phyloP scores from a whole-genome alignment of 2,888 invertebrate genomes.

The Parnassius apollo region DNA sequence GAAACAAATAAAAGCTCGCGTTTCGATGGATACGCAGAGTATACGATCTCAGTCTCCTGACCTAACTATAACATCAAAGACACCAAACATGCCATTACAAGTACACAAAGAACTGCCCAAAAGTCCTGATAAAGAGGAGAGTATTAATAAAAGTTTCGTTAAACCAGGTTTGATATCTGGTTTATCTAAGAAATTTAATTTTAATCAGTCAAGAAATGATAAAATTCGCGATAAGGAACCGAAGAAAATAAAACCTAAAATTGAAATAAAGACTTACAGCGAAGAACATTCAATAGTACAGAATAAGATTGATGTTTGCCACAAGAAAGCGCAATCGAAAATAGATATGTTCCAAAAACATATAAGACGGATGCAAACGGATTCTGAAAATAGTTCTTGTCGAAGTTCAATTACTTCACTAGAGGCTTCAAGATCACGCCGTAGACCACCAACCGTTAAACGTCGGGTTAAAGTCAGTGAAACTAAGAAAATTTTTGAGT shows the following conservation, averaged over 20 bases:
- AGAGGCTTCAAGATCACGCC: conserved; percentile 39
- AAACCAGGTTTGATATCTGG: conserved; percentile 63
- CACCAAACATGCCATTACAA: conserved; percentile 48
- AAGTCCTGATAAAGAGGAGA: conserved; percentile 32
- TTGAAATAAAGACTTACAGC: conserved; percentile 69
- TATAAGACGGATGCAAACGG: conserved; percentile 63
- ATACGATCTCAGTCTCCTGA: conserved; percentile 25
- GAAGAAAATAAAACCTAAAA: conserved; percentile 55
- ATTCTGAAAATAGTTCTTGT: conserved; percentile 63
- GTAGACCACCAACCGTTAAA: conserved; percentile 28
- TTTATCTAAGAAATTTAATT: conserved; percentile 61
- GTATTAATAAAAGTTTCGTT: conserved; percentile 32
- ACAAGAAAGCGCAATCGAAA: conserved; percentile 69
- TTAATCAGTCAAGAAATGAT: conserved; percentile 64
- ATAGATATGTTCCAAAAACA: conserved; percentile 77
- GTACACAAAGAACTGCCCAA: conserved; percentile 29
- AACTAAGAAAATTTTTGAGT: conserved; percentile 63
- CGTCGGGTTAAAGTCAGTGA: conserved; percentile 50
- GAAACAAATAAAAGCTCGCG: conserved; percentile 9
- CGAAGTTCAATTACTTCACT: conserved; percentile 56
- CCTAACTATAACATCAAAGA: conserved; percentile 43
- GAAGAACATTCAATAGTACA: conserved; percentile 61
- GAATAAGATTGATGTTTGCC: conserved; percentile 67
- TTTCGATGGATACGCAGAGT: conserved; percentile 17
- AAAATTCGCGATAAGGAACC: conserved; percentile 45